phyloP scores from a whole-genome alignment of 2,888 invertebrate species.

The Synergus japonicus region DNA sequence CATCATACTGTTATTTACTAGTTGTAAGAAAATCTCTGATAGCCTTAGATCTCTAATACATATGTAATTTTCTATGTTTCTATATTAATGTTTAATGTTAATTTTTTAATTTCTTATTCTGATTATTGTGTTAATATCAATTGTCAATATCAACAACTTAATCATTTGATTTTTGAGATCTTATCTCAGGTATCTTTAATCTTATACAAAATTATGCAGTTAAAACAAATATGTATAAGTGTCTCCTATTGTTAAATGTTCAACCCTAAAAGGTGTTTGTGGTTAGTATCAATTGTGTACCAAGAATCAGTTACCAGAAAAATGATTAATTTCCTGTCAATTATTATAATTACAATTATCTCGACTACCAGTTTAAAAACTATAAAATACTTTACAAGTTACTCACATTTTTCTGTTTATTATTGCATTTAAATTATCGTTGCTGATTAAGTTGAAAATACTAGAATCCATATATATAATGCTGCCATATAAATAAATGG shows the following conservation, averaged over 20 bases:
- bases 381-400: background rate
- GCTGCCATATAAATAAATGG: background rate
- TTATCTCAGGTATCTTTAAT: background rate
- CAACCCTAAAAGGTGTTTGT: background rate
- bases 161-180: background rate
- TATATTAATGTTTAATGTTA: background rate
- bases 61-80: slow-evolving; percentile 31
- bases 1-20: slow-evolving; percentile 30
- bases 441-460: background rate
- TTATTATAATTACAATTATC: background rate
- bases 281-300: background rate
- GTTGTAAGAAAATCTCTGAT: slow-evolving; percentile 20
- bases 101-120: background rate
- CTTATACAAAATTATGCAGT: background rate
- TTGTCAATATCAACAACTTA: too few species aligned
- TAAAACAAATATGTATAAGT: background rate
- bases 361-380: background rate
- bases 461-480: background rate
- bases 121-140: background rate
- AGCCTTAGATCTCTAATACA: background rate
- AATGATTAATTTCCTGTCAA: background rate
- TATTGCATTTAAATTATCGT: background rate
- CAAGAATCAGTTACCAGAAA: background rate
- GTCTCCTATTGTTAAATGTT: background rate
- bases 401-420: background rate